These are phyloP conservation scores for Nephrocerus scutellatus DNA, from an alignment of 2,888 invertebrate genomes.

Conservation along the genomic window DNA sequence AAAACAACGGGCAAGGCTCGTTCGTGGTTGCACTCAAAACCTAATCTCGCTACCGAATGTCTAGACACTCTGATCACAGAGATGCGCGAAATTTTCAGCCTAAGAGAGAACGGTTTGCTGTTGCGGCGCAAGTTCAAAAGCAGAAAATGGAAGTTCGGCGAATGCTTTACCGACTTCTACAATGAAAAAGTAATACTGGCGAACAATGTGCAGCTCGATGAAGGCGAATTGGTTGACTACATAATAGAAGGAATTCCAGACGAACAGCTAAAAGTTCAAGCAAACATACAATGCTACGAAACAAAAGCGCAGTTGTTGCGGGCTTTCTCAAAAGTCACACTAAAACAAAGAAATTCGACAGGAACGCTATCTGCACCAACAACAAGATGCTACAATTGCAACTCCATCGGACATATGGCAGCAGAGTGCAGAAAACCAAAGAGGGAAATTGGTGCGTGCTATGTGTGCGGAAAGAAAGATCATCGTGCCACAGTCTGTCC, in stretches of 20 bases:
- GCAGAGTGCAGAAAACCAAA: slow-evolving; percentile 11
- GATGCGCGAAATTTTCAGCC: neutral
- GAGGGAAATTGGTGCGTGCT: slow-evolving; percentile 11
- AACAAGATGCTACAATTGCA: slow-evolving; percentile 12
- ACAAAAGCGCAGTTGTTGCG: slow-evolving; percentile 9
- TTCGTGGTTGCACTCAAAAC: too few relatives aligned
- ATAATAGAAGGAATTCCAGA: slow-evolving; percentile 20
- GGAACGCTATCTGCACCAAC: neutral
- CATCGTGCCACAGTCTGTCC: slow-evolving; percentile 5
- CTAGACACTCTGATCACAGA: neutral
- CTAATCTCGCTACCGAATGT: neutral
- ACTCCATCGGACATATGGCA: slow-evolving; percentile 8
- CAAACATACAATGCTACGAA: slow-evolving; percentile 14
- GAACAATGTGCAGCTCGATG: slow-evolving; percentile 7
- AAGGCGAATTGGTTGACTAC: slow-evolving; percentile 18
- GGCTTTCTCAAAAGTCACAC: too few relatives aligned
- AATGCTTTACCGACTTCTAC: slow-evolving; percentile 13
- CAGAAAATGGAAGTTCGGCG: slow-evolving; percentile 12
- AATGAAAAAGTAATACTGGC: slow-evolving; percentile 16
- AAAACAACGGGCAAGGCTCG: too few relatives aligned
- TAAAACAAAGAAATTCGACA: too few relatives aligned
- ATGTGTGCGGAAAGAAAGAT: slow-evolving; percentile 6
- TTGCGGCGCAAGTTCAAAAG: slow-evolving; percentile 16
- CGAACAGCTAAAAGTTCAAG: slow-evolving; percentile 12
- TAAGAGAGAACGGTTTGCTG: slow-evolving; percentile 8